phyloP scores from a whole-genome alignment of 2,888 invertebrate genomes.

The Aspidapion aeneum region DNA sequence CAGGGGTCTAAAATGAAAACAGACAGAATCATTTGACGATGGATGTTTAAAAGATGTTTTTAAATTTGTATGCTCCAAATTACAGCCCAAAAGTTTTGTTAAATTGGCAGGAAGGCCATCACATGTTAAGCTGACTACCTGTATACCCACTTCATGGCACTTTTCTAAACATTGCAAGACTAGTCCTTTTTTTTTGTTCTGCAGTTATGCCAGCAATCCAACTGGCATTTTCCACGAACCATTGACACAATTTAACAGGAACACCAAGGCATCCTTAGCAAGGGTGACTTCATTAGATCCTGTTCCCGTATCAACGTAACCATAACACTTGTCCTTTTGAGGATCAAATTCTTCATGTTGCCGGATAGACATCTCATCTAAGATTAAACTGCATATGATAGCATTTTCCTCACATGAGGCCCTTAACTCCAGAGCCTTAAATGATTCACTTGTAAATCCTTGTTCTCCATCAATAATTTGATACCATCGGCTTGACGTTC shows the following conservation, averaged over 20 bases:
- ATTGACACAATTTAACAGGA: background rate
- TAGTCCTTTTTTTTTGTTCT: no score
- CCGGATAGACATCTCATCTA: constrained; percentile 13
- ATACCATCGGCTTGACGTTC: no score
- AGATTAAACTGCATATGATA: constrained; percentile 10
- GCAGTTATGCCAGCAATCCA: constrained; percentile 7
- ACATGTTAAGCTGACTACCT: no score
- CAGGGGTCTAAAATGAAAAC: no score
- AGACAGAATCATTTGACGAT: no score
- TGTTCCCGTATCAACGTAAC: background rate
- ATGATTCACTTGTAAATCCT: constrained; percentile 8
- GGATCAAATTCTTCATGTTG: background rate
- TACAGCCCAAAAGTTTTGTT: no score
- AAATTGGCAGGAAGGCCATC: no score
- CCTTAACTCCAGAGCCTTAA: constrained; percentile 8
- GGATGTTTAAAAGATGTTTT: no score
- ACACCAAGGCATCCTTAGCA: background rate
- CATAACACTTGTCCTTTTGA: background rate
- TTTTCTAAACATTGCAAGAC: no score
- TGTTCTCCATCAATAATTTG: no score
- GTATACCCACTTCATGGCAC: no score
- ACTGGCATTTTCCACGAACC: constrained; percentile 1
- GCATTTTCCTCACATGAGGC: background rate
- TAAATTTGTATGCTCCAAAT: no score
- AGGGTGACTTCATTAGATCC: background rate